Percentiles rank a stretch among this genome's conserved stretches.
Evolutionary conservation across 2,113 vertebrate species (phyloP).

Genomic region (Elachura formosa): DNA sequence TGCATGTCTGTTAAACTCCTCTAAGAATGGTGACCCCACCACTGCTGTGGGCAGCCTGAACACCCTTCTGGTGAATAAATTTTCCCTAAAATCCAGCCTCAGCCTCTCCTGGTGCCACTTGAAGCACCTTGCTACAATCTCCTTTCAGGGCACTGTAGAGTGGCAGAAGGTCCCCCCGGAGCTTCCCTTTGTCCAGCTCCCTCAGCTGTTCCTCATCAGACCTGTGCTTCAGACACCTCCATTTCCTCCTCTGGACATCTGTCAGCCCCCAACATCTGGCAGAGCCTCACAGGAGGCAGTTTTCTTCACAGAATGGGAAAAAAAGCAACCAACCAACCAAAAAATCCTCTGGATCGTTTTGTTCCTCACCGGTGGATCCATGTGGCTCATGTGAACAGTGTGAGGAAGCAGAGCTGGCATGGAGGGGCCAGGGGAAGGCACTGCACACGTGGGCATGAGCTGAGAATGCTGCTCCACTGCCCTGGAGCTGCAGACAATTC

Average conservation of each 20-base stretch:
- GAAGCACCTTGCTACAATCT: background rate
- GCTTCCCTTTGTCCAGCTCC: background rate
- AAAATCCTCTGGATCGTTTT: background rate
- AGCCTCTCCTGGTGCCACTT: background rate
- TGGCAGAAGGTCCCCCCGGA: background rate
- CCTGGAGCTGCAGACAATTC: background rate
- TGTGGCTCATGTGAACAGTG: accelerated
- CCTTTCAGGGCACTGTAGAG: background rate
- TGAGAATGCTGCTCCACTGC: background rate
- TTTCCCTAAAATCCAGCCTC: background rate
- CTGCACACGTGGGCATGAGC: accelerated
- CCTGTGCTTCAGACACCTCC: background rate
- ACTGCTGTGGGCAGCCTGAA: background rate
- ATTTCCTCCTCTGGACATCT: background rate
- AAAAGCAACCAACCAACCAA: background rate
- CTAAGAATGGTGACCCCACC: background rate
- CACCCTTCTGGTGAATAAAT: background rate
- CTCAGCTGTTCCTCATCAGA: background rate
- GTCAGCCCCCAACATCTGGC: background rate
- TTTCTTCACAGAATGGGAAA: background rate
- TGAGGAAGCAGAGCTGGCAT: background rate
- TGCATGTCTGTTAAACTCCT: background rate
- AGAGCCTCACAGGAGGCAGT: background rate
- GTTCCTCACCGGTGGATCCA: background rate
- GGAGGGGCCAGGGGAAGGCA: background rate